Evolutionary conservation across 2,113 vertebrate species (phyloP).

Genomic region (Sapajus apella): DNA sequence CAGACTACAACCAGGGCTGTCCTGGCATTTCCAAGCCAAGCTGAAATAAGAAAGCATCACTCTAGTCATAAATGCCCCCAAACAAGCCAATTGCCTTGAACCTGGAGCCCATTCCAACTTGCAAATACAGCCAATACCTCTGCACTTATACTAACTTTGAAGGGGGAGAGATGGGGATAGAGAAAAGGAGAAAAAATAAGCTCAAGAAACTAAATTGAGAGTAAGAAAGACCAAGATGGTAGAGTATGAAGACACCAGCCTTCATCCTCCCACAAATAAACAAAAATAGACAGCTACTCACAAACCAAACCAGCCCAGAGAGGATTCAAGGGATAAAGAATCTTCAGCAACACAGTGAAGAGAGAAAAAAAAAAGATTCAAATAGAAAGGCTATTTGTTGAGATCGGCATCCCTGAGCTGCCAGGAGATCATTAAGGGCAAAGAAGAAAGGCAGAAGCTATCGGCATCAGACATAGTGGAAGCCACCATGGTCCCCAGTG

Average conservation of each 20-base stretch:
- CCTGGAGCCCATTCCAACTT: too few relatives aligned
- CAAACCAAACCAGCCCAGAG: neutral
- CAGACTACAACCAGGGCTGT: neutral
- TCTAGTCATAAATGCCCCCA: neutral
- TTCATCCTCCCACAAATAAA: too few relatives aligned
- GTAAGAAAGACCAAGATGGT: neutral
- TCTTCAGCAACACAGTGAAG: neutral
- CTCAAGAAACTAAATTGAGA: neutral
- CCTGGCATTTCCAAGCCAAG: neutral
- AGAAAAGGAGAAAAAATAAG: neutral
- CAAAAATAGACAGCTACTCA: too few relatives aligned
- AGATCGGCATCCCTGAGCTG: fast-evolving
- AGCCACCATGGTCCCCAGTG: neutral
- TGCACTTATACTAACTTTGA: fast-evolving
- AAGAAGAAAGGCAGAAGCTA: neutral
- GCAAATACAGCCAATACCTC: neutral
- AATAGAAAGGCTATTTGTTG: neutral
- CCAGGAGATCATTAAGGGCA: fast-evolving
- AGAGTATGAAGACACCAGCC: fast-evolving
- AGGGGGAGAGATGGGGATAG: fast-evolving
- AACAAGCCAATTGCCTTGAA: fast-evolving
- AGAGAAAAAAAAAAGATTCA: too few relatives aligned
- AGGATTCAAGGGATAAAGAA: neutral
- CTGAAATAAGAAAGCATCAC: neutral
- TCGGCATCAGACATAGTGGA: fast-evolving